These are phyloP conservation scores for Tetranychus piercei DNA, from an alignment of 2,888 invertebrate species.

Conservation along the genomic window DNA sequence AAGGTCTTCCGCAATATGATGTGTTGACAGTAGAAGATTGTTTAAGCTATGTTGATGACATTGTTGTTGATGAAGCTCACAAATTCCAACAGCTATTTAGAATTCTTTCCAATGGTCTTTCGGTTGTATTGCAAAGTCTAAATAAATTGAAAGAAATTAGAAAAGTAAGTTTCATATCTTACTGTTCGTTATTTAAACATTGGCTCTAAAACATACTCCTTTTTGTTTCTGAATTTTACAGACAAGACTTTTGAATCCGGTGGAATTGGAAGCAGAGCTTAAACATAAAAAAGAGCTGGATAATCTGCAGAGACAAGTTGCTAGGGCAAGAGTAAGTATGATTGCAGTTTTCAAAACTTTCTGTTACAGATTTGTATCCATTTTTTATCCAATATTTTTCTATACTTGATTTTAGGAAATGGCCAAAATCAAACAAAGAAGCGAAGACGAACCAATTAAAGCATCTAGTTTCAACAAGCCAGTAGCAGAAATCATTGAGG, in stretches of 20 bases:
- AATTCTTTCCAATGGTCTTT: constrained; percentile 5
- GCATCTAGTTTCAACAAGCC: neutral
- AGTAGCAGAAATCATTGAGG: constrained; percentile 3
- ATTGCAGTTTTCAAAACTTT: neutral
- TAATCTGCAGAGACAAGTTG: neutral
- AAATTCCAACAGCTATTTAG: neutral
- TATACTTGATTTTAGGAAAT: neutral
- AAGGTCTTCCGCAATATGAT: neutral
- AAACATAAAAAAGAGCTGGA: constrained; percentile 1
- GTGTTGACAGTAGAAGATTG: neutral
- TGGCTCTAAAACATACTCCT: neutral
- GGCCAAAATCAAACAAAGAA: neutral
- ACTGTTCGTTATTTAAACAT: neutral
- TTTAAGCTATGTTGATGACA: neutral
- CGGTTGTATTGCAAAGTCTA: neutral
- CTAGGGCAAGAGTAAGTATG: neutral
- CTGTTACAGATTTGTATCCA: neutral
- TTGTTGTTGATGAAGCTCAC: neutral
- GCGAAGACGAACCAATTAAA: neutral
- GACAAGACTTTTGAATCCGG: neutral
- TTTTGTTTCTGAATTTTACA: neutral
- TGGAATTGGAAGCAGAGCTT: neutral
- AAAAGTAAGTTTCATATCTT: neutral
- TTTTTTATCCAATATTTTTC: neutral
- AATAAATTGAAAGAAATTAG: neutral